phyloP scores from a whole-genome alignment of 2,888 invertebrate species.

The Amphipoea lucens region DNA sequence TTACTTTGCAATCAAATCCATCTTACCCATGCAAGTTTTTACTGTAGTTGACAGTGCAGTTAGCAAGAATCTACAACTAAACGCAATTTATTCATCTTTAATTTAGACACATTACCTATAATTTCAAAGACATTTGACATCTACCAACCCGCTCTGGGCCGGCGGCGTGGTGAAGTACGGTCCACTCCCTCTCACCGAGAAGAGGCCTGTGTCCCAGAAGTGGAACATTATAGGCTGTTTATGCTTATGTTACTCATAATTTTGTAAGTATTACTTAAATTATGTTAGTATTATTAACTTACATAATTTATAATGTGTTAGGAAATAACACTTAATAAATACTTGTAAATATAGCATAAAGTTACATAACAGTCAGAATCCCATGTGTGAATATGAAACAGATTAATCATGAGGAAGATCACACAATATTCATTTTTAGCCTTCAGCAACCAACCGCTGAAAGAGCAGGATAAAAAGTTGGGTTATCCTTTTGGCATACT shows the following conservation, averaged over 20 bases:
- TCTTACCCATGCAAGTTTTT: not conserved
- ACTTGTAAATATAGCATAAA: not conserved
- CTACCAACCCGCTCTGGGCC: no score
- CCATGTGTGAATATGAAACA: not conserved
- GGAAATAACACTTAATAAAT: no score
- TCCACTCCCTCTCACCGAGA: no score
- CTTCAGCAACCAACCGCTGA: not conserved
- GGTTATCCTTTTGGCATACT: not conserved
- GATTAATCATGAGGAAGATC: not conserved
- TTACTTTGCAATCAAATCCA: not conserved
- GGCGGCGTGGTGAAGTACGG: no score
- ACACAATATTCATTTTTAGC: slow-evolving; percentile 5
- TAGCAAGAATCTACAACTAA: not conserved
- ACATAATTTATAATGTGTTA: not conserved
- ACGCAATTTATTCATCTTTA: not conserved
- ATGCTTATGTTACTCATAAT: not conserved
- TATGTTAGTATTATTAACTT: not conserved
- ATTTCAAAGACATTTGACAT: not conserved
- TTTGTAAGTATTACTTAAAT: not conserved
- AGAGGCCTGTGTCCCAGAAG: no score
- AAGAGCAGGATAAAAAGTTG: not conserved
- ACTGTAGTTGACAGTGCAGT: not conserved
- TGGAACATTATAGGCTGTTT: not conserved
- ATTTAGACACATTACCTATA: not conserved
- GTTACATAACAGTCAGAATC: not conserved